phyloP scores from a whole-genome alignment of 2,888 invertebrate genomes.

The Xanthorhoe designata region DNA sequence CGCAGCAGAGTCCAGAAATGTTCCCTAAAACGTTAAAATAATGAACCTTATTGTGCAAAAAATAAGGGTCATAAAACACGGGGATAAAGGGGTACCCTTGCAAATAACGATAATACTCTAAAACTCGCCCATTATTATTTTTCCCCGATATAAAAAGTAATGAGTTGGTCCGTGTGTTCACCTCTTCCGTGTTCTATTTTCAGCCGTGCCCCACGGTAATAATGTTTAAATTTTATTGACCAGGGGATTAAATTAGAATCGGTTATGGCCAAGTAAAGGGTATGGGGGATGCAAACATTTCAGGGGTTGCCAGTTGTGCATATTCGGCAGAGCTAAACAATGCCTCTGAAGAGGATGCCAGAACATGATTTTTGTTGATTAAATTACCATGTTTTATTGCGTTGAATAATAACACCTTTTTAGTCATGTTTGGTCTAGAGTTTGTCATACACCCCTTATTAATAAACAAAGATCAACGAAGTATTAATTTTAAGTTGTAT shows the following conservation, averaged over 20 bases:
- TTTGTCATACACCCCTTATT: too few species aligned
- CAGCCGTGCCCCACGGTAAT: conserved; percentile 45
- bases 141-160: conserved; percentile 71
- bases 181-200: conserved; percentile 40
- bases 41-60: conserved; percentile 35
- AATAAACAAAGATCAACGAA: too few species aligned
- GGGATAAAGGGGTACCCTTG: conserved; percentile 52
- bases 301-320: conserved; percentile 42
- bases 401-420: background rate
- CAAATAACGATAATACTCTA: conserved; percentile 64
- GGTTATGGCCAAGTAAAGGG: conserved; percentile 47
- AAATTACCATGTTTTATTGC: conserved; percentile 3
- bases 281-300: conserved; percentile 47
- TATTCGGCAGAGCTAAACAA: conserved; percentile 44
- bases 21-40: conserved; percentile 21
- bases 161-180: conserved; percentile 50
- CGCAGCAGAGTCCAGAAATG: conserved; percentile 30
- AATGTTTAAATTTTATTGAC: conserved; percentile 54
- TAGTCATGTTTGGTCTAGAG: background rate
- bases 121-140: conserved; percentile 64
- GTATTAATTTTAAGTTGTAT: too few species aligned
- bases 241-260: conserved; percentile 50
- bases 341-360: background rate
- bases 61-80: conserved; percentile 49
- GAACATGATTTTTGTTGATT: conserved; percentile 14